Base-by-base conservation (phyloP, 2,888 invertebrate species). In the Synergus itoensis region DNA sequence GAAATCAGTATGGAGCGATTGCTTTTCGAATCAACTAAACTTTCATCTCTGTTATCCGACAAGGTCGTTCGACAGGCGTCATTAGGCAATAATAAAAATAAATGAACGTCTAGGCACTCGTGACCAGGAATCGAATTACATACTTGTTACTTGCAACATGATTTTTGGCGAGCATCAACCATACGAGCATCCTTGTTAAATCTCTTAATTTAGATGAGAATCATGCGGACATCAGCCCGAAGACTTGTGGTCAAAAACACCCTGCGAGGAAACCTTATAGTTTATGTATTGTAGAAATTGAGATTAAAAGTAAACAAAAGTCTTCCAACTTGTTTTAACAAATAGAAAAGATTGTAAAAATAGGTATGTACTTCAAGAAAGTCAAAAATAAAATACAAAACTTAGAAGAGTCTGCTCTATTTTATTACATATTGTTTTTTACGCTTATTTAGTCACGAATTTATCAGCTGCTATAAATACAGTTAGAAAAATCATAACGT, bases 101-200 rank as follows among this genome's bases (percentile, higher is more conserved):
- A 83, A 80, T 80, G 81, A 83, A 81, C 78, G 36, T 43, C 53
- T 83, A 85, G 81, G 85, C 84, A 83, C 88, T 86, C 88, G 86
- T 88, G 88, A 88, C 85, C 88, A 81, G 82, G 85, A 86, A 85
- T 87, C 86, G 82, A 85, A 86, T 87, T 82, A 87, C 73, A 73
- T 53, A 73, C 36, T 53, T 73, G 48, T 4, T 36, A 73, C 88
- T 87, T 85, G 88, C 87, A 86, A 88, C 86, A 87, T 84, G 79
- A 63, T 78, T 79, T 83, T 83, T 83, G 83, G 83, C 83, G 76
- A 80, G 77, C n/a, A 36, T 73, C 48, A 53, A 53, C 73, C 7
- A 48, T 48, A 48, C 28, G 7, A 11, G 45, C 45, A 48, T 69
- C 28, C 69, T 73, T 53, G 48, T 73, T 73, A 53, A 11, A 53